phyloP scores from a whole-genome alignment of 1,140 invertebrate genomes.

The Ceratitis capitata region DNA sequence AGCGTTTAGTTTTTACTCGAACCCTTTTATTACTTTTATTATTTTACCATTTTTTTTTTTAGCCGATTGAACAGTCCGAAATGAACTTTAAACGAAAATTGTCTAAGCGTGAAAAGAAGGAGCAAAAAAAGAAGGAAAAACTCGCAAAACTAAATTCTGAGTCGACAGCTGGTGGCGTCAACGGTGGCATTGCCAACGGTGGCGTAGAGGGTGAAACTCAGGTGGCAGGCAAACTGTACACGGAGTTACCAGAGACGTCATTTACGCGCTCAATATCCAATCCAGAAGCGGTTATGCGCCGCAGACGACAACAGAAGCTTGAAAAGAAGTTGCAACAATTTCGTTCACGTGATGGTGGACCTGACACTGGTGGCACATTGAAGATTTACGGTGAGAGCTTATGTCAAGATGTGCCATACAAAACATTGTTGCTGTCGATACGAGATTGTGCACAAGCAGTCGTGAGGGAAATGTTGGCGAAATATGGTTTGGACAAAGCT shows the following conservation, averaged over 20 bases:
- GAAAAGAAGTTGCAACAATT: constrained; percentile 98
- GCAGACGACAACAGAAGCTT: constrained; percentile 95
- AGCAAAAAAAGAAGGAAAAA: constrained; percentile 97
- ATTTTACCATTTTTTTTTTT: neutral
- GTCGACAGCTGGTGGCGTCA: constrained; percentile 66
- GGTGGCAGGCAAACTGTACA: constrained; percentile 92
- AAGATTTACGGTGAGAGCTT: constrained; percentile 98
- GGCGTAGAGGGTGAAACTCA: constrained; percentile 78
- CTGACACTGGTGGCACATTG: constrained; percentile 91
- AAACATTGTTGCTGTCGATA: constrained; percentile 94
- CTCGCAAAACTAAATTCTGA: constrained; percentile 84
- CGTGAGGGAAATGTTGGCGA: constrained; percentile 95
- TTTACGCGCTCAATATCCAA: constrained; percentile 99
- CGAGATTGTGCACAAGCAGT: constrained; percentile 91
- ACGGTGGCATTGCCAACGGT: constrained; percentile 66
- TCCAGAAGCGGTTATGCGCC: constrained; percentile 98
- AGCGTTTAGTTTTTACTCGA: too few relatives aligned
- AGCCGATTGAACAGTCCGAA: constrained; percentile 65
- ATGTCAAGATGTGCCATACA: constrained; percentile 97
- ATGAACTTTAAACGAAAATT: constrained; percentile 83
- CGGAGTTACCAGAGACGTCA: constrained; percentile 95
- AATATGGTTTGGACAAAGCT: constrained; percentile 91
- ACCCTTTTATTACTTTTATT: neutral
- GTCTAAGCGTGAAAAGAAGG: constrained; percentile 98
- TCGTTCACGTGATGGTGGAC: constrained; percentile 90